phyloP scores from a whole-genome alignment of 1,140 invertebrate species.

The Drosophila baimaii region DNA sequence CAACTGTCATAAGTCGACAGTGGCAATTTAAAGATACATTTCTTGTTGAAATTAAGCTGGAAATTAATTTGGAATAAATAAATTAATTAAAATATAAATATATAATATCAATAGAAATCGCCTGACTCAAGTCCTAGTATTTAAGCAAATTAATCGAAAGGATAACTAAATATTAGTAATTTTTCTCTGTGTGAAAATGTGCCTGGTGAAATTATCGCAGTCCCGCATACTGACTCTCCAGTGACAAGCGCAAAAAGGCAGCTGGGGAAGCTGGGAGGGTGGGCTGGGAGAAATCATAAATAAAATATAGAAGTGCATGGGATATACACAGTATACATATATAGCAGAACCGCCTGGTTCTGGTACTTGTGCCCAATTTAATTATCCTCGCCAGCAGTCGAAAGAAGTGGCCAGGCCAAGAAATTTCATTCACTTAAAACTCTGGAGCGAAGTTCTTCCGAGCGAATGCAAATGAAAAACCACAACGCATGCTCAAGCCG shows the following conservation, averaged over 20 bases:
- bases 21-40: neutral
- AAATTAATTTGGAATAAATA: no score
- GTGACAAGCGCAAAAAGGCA: constrained; percentile 48
- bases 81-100: no score
- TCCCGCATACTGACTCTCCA: constrained; percentile 32
- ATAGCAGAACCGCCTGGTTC: constrained; percentile 5
- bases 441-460: constrained; percentile 64
- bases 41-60: neutral
- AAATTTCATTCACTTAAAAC: constrained; percentile 80
- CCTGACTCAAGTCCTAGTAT: neutral
- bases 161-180: neutral
- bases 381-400: constrained; percentile 54
- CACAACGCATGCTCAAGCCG: constrained; percentile 78
- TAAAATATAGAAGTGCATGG: constrained; percentile 61
- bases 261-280: neutral
- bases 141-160: neutral
- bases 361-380: constrained; percentile 61
- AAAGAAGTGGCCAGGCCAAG: constrained; percentile 49
- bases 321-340: constrained; percentile 17
- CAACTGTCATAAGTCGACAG: neutral
- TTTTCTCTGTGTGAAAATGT: constrained; percentile 41
- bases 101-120: no score
- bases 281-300: constrained; percentile 65
- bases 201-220: constrained; percentile 63
- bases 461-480: constrained; percentile 80